Evolutionary conservation across 1,140 invertebrate species (phyloP), one percentile per base, ranked within the genome.

Genomic region (Pseudomyrmex gracilis): DNA sequence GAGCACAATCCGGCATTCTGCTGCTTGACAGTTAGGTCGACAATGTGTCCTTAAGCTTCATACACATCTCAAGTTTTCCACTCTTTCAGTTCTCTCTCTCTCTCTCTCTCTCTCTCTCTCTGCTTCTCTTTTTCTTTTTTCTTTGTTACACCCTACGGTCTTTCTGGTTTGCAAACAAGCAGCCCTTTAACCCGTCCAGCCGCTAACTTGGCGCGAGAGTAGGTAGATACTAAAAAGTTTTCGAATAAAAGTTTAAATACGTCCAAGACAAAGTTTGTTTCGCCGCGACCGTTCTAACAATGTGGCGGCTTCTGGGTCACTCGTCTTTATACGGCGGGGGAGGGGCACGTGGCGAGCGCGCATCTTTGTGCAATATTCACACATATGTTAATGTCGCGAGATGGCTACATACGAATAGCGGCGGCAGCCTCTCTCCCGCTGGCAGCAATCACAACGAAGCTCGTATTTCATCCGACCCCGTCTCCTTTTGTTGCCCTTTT

Each of bases 211-310:
- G 34, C 51, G 70, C 66, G 22, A 17, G 64, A 63, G 43, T 53
- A 60, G 83, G 61, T 53, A 60, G 83, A 58, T 70, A 90, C 89
- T 92, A 93, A 93, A 93, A 93, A 93, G 91, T 93, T 93, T 93
- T 91, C 89, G 90, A 93, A 93, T 93, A 92, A 93, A 93, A 93
- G 90, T 93, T 93, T 93, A 93, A 93, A 93, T 93, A 92, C 90
- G 87, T 86, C 89, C 20, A 84, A 76, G 80, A 84, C 73, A 90
- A 93, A 93, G 86, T 93, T 93, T 90, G 90, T 90, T 90, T 89
- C 86, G 83, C 84, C 66, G 24, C 66, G 47, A 64, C 17, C 53
- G 34, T 2, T 53, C 66, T 83, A 90, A 93, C 90, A 92, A 92
- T 92, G 92, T 89, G 87, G 87, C 88, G 85, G 68, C 74, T 80